Evolutionary conservation across 2,888 invertebrate species (phyloP).

Genomic region (Microctonus hyperodae): DNA sequence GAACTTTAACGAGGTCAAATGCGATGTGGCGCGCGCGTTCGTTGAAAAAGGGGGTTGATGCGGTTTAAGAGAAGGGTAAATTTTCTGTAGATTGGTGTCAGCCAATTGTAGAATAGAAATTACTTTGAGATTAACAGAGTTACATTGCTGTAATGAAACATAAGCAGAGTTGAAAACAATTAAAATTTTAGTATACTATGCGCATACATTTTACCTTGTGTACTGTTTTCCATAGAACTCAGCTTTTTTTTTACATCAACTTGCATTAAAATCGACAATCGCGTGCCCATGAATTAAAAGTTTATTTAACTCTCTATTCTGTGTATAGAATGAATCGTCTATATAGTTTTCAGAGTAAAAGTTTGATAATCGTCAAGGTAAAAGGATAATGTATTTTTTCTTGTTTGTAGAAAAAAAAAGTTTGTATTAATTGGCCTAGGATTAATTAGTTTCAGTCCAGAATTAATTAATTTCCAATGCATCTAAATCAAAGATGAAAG

Average conservation of each 20-base stretch:
- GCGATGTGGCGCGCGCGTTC: not conserved
- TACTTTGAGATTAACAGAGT: constrained; percentile 34
- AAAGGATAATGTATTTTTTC: no score
- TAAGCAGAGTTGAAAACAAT: constrained; percentile 38
- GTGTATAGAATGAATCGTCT: not conserved
- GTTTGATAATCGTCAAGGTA: constrained; percentile 39
- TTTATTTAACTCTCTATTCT: not conserved
- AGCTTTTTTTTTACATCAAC: not conserved
- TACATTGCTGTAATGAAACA: constrained; percentile 30
- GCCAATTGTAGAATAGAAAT: constrained; percentile 28
- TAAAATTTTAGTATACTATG: constrained; percentile 34
- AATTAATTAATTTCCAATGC: no score
- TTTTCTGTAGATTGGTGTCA: constrained; percentile 7
- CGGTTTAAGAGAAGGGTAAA: constrained; percentile 18
- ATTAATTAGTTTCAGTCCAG: no score
- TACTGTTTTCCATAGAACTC: not conserved
- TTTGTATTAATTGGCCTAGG: no score
- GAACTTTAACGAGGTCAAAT: constrained; percentile 8
- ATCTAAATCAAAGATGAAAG: not conserved
- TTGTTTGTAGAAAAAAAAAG: no score
- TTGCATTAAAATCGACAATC: not conserved
- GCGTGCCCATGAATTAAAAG: not conserved
- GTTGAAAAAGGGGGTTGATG: constrained; percentile 19
- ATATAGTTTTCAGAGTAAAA: constrained; percentile 20
- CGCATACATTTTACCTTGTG: no score